A percentile compares a stretch with the other conserved stretches of the same genome.
Evolutionary conservation across 2,888 invertebrate species (phyloP).

Genomic region (Lumbricus terrestris): DNA sequence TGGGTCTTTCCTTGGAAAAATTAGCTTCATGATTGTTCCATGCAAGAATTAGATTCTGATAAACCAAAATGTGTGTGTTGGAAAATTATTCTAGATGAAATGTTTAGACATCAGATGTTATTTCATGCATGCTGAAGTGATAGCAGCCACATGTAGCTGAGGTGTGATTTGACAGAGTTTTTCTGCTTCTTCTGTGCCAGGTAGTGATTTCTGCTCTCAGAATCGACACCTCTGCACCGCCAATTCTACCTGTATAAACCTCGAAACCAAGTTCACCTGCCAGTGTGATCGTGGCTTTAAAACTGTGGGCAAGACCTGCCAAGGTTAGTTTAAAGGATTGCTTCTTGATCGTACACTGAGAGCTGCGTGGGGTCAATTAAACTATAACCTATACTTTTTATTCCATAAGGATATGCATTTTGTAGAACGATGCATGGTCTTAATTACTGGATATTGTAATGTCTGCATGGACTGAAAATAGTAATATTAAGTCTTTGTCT

Average conservation of each 20-base stretch:
- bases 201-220: slow-evolving; percentile 14
- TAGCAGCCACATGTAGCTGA: not conserved
- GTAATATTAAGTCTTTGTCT: not conserved
- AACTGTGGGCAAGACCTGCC: not conserved
- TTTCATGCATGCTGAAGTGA: not conserved
- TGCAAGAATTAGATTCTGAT: not conserved
- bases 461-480: not conserved
- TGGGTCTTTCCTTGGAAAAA: too few relatives aligned
- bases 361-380: not conserved
- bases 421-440: not conserved
- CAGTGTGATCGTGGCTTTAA: slow-evolving; percentile 12
- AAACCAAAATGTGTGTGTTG: not conserved
- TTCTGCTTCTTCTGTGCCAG: not conserved
- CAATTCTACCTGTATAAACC: slow-evolving; percentile 20
- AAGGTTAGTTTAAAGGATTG: slow-evolving; percentile 17
- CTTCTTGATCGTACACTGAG: not conserved
- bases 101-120: not conserved
- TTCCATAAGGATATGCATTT: not conserved
- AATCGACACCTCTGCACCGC: not conserved
- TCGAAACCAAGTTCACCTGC: slow-evolving; percentile 17
- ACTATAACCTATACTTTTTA: not conserved
- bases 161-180: not conserved
- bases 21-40: not conserved
- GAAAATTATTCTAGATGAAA: not conserved
- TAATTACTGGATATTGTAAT: not conserved